Base-by-base conservation (phyloP, 2,113 vertebrate genomes). In the Python bivittatus region DNA sequence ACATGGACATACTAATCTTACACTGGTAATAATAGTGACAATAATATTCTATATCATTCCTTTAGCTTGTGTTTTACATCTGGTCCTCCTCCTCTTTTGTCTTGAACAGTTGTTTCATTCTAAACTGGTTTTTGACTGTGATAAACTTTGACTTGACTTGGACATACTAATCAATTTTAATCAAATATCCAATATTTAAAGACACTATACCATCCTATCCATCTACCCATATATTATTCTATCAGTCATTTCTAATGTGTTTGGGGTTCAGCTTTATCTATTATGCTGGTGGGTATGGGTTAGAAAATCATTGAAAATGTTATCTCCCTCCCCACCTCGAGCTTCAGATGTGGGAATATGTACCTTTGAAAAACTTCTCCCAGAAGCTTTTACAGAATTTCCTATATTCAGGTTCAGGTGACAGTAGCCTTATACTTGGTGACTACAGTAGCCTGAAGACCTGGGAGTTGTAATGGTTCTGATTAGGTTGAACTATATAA, bases 391-490 rank as follows among this genome's bases (percentile, higher is more conserved):
- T 58, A 88, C 13, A 38, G 10, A 25, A 20, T 1, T 27, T 20
- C 20, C 44, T 48, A 61, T 33, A 3, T 33, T 72, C 90, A 91
- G 5, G 27, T 12, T 60, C 6, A 68, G 44, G n/a, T 86, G 5
- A 53, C 86, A 25, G 20, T 15, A 87, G n/a, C 52, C 9, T 7
- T 68, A 42, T 2, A 38, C n/a, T 53, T 22, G 15, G 5, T 23
- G 4, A 64, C 4, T 29, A 42, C 0, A 27, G 0, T 0, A 0
- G 0, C 0, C 1, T 86, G 15, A 42, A 84, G 5, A 5, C 20
- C 12, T 48, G 61, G 57, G 42, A n/a, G 23, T 6, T 48, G 57
- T 25, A 33, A 72, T 79, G 33, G 8, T 38, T 91, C 22, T 88
- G 54, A 22, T 57, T 84, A 60, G 20, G 20, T 84, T 84, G 68